Evolutionary conservation across 2,113 vertebrate species (phyloP), one percentile per base, ranked within the genome.

Genomic region (Egretta garzetta): DNA sequence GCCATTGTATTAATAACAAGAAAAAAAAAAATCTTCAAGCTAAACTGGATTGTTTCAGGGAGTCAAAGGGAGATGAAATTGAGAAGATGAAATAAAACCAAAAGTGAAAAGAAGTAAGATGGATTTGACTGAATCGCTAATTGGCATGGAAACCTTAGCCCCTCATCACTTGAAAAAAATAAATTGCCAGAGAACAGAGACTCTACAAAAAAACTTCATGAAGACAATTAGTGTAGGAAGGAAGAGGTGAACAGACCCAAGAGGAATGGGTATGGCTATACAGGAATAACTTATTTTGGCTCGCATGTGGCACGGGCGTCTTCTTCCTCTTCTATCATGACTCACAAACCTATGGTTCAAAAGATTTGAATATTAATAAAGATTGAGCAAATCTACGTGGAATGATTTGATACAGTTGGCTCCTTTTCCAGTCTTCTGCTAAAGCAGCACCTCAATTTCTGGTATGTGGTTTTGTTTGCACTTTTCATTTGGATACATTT

Each of bases 31-130:
- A 53, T 56, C 35, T 81, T 91, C 45, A 90, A 52, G 75, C 10
- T 83, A 80, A 95, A 88, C 62, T 24, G 43, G 45, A 70, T 81
- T 84, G n/a, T 86, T 93, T 90, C 93, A 47, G 32, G 14, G 33
- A 90, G 43, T 64, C 72, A 75, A 86, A 96, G 27, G 67, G 66
- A 90, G 19, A 59, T 63, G 43, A 91, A 94, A 80, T 47, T 52
- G 80, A 94, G 64, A 89, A 93, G 60, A 79, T 71, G 50, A 91
- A 96, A 95, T 86, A 94, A 96, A 95, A 70, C 17, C 62, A 53
- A 66, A 91, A 93, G 35, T 80, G 49, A 84, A 86, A 79, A 93
- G 41, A 33, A 70, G 37, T 27, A 85, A 89, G 67, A 74, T 37
- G 37, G 37, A 67, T 83, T 73, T 89, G 41, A 83, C 8, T 49